Conservation (phyloP, 2,113 vertebrate genomes). For the Bagarius yarrelli region DNA sequence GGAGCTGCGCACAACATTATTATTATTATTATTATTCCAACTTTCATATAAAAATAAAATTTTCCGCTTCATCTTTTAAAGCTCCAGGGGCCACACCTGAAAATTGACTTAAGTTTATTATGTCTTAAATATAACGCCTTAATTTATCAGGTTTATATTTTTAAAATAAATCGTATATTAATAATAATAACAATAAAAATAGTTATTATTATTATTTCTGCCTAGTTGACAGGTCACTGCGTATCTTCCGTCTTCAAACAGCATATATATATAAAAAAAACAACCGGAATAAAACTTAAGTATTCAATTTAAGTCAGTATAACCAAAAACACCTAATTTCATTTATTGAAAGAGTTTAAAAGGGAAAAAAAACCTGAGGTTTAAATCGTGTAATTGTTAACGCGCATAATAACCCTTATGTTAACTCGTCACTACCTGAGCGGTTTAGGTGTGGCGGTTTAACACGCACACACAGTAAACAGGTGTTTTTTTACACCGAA, state of each 20-base stretch:
- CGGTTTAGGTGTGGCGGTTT: conserved; percentile 8
- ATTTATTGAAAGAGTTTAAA: background rate
- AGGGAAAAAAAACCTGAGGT: background rate
- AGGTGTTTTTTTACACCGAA: too few relatives aligned
- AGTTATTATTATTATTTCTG: too few relatives aligned
- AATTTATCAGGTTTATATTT: background rate
- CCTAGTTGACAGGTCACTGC: background rate
- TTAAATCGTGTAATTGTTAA: background rate
- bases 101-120: background rate
- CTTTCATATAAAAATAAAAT: background rate
- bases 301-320: too few relatives aligned
- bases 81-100: background rate
- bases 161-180: background rate
- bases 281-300: background rate
- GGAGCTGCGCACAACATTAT: background rate
- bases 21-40: background rate
- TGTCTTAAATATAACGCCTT: background rate
- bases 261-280: background rate
- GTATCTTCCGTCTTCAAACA: background rate
- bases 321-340: too few relatives aligned
- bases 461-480: background rate
- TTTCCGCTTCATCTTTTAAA: background rate
- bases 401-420: too few relatives aligned
- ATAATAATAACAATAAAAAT: background rate
- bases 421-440: background rate